phyloP scores from a whole-genome alignment of 2,888 invertebrate genomes.

The Microctonus brassicae region DNA sequence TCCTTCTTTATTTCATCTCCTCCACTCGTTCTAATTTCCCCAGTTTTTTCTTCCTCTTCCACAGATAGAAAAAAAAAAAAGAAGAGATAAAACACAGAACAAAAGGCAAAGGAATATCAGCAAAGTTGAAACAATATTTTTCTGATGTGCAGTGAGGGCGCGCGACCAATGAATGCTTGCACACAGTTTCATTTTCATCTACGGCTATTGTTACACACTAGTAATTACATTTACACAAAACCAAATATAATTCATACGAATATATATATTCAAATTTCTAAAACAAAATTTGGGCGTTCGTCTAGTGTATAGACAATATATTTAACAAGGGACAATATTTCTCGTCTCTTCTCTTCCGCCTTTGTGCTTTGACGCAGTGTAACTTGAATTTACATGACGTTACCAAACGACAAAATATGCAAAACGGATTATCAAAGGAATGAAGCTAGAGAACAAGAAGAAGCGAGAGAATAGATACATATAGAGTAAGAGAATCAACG shows the following conservation, averaged over 20 bases:
- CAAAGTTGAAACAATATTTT: constrained; percentile 35
- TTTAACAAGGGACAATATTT: background rate
- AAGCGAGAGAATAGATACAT: background rate
- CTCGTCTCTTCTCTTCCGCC: background rate
- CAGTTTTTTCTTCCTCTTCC: background rate
- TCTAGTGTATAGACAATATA: background rate
- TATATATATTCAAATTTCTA: background rate
- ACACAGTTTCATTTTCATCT: constrained; percentile 10
- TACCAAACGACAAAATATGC: constrained; percentile 55
- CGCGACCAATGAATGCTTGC: no score
- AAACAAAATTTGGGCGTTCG: background rate
- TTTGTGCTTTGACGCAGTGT: constrained; percentile 26
- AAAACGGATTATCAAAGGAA: constrained; percentile 62
- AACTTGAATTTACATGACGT: constrained; percentile 9
- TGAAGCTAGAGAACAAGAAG: constrained; percentile 10
- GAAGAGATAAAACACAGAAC: background rate
- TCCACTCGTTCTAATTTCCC: no score
- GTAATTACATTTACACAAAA: background rate
- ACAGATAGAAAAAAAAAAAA: no score
- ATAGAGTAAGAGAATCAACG: background rate
- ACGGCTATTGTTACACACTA: background rate
- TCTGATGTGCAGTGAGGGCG: no score
- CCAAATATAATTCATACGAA: no score
- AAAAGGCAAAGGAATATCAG: background rate
- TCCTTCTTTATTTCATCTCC: background rate